phyloP scores from a whole-genome alignment of 2,888 invertebrate genomes.

The Gryllus longicercus region DNA sequence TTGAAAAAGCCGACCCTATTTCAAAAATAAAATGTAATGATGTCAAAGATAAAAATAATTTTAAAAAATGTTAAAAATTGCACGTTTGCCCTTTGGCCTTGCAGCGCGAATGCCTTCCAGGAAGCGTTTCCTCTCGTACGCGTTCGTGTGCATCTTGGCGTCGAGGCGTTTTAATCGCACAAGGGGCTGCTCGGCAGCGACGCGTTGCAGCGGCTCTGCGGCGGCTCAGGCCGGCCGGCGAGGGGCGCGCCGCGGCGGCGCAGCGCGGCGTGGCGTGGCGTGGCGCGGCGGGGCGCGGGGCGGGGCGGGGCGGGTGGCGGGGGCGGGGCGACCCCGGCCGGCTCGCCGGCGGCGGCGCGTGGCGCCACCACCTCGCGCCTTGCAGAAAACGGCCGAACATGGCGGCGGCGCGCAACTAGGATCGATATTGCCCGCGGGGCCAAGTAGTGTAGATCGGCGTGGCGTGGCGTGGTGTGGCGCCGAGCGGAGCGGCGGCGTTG shows the following conservation, averaged over 20 bases:
- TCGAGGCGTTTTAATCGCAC: neutral
- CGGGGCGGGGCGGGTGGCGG: neutral
- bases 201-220: neutral
- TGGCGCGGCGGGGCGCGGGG: neutral
- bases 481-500: neutral
- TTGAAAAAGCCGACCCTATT: no score
- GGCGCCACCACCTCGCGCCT: slow-evolving; percentile 21
- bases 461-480: neutral
- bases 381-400: neutral
- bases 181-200: neutral
- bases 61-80: neutral
- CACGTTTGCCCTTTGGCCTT: neutral
- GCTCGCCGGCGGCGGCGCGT: slow-evolving; percentile 18
- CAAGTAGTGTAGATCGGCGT: slow-evolving; percentile 5
- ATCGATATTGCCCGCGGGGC: slow-evolving; percentile 12
- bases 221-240: slow-evolving; percentile 8
- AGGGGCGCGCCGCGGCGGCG: neutral
- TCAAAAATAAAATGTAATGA: no score
- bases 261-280: neutral
- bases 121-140: neutral
- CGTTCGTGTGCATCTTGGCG: neutral
- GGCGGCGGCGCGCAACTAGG: slow-evolving; percentile 17
- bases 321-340: neutral
- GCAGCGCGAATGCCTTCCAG: neutral
- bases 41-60: no score